Conservation (phyloP, 1,140 invertebrate species). For the Trichoplusia ni region DNA sequence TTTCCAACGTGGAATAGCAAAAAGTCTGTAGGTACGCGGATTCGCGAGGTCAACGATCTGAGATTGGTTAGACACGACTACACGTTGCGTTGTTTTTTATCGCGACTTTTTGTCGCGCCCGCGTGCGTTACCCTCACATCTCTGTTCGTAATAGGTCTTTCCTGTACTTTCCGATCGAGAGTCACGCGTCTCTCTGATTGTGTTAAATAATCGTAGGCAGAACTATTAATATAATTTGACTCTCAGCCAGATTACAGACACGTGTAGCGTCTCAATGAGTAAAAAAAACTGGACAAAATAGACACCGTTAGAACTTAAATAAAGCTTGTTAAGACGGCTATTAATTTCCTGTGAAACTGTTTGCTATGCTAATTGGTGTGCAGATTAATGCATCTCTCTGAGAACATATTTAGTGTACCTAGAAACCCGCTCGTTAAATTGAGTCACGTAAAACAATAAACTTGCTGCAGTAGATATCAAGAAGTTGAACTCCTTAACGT, state of each 20-base stretch:
- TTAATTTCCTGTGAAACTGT: neutral
- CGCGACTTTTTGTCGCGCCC: constrained; percentile 57
- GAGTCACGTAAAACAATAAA: neutral
- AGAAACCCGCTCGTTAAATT: neutral
- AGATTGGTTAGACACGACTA: constrained; percentile 63
- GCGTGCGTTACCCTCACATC: constrained; percentile 67
- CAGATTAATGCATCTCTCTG: neutral
- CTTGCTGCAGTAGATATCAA: too few relatives aligned
- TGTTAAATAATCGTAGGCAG: constrained; percentile 21
- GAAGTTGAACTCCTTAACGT: too few relatives aligned
- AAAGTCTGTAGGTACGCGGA: constrained; percentile 44
- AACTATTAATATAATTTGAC: constrained; percentile 23
- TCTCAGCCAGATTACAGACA: constrained; percentile 11
- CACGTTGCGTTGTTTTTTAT: constrained; percentile 50
- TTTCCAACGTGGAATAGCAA: constrained; percentile 30
- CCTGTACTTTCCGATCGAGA: constrained; percentile 26
- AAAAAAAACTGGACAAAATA: constrained; percentile 7
- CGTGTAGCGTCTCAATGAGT: neutral
- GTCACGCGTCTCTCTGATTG: neutral
- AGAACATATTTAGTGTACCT: neutral
- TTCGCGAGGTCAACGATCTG: constrained; percentile 68
- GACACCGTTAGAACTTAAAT: neutral
- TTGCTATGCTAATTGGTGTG: neutral
- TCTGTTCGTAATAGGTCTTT: constrained; percentile 35
- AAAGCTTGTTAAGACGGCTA: neutral